phyloP scores from a whole-genome alignment of 2,888 invertebrate genomes.

The Ophioninae sp. region DNA sequence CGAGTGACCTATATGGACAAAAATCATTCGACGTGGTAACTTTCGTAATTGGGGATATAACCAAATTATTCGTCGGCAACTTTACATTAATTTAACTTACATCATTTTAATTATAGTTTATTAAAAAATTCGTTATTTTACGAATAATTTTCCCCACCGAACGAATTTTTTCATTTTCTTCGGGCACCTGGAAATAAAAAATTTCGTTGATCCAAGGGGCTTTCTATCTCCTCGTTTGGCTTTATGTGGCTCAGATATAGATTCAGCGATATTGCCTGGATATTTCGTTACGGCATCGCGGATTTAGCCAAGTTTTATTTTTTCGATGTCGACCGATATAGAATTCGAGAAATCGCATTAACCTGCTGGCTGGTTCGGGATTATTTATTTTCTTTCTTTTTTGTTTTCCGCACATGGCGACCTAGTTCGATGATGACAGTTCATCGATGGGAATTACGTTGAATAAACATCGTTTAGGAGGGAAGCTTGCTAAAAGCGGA shows the following conservation, averaged over 20 bases:
- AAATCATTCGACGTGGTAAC: no score
- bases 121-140: not conserved
- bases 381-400: conserved; percentile 37
- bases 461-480: not conserved
- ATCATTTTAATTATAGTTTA: no score
- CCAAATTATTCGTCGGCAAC: no score
- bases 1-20: not conserved
- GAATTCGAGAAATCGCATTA: conserved; percentile 35
- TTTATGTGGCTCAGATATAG: not conserved
- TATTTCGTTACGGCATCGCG: conserved; percentile 1
- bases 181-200: not conserved
- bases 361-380: conserved; percentile 1
- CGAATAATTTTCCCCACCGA: not conserved
- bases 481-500: not conserved
- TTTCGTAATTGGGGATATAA: no score
- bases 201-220: not conserved
- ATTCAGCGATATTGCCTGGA: conserved; percentile 32
- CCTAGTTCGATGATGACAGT: conserved; percentile 50
- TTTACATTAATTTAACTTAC: no score
- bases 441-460: conserved; percentile 35
- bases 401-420: conserved; percentile 35
- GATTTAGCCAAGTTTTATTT: conserved; percentile 1
- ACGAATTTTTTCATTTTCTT: not conserved
- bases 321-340: not conserved
- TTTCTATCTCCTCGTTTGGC: not conserved